Evolutionary conservation across 2,797 vertebrate species (phyloP).

Genomic region (Chrosomus eos): DNA sequence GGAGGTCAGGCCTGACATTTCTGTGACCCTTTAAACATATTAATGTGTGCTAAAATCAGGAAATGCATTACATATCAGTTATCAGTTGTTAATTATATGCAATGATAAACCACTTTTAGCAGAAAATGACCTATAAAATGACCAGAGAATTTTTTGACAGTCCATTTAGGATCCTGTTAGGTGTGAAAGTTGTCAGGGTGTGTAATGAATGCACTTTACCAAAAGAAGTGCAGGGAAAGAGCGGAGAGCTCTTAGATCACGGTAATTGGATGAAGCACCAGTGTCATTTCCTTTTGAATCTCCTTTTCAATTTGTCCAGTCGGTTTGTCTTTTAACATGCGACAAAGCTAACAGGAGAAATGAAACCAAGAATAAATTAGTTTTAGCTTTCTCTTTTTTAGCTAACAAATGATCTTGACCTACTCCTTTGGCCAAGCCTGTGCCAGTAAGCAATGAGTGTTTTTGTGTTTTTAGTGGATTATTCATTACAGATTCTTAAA

Average conservation of each 20-base stretch:
- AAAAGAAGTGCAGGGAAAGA: constrained; percentile 4
- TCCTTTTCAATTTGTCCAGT: constrained; percentile 12
- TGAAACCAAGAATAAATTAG: background rate
- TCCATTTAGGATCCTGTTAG: background rate
- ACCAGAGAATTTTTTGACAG: background rate
- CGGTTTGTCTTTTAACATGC: constrained; percentile 24
- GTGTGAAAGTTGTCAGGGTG: constrained; percentile 20
- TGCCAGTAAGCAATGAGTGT: background rate
- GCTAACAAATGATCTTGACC: too few species aligned
- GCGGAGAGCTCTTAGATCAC: constrained; percentile 9
- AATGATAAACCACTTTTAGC: background rate
- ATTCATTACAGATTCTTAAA: constrained; percentile 11
- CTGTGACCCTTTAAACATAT: constrained; percentile 35
- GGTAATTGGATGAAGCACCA: constrained; percentile 33
- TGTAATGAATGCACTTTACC: constrained; percentile 17
- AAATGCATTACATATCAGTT: background rate
- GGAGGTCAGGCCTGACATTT: constrained; percentile 24
- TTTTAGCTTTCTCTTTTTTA: constrained; percentile 10
- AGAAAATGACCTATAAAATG: constrained; percentile 10
- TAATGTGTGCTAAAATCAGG: background rate
- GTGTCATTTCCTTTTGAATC: constrained; percentile 35
- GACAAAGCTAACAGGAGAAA: constrained; percentile 10
- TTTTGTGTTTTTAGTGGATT: constrained; percentile 4
- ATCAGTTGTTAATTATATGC: background rate
- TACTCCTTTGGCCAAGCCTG: background rate